Evolutionary conservation across 2,888 invertebrate species (phyloP), one percentile per base, ranked within the genome.

Genomic region (Drosophila gaucha): DNA sequence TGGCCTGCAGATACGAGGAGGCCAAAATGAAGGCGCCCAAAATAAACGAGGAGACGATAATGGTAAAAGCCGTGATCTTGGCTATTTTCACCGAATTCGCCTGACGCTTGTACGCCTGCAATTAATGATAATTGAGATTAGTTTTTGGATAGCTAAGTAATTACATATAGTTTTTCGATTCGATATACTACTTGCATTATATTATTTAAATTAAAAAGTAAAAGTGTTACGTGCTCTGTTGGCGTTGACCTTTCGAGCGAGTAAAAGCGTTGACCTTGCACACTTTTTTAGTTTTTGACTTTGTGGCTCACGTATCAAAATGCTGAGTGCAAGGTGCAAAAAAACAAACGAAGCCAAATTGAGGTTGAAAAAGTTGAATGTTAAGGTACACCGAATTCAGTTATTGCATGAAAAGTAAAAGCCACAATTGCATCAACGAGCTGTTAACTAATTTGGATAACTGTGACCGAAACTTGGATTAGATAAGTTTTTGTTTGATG

Each of bases 51-150:
- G 96, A 95, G 0, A 95, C 94, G 77, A 97, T 95, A 80, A 97
- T 94, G 68, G 97, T 97, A 76, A 95, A 93, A 43, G 96, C 97
- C 16, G 96, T 95, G 89, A 97, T 96, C 92, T 95, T 95, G 26
- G 97, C 96, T 70, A 97, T 96, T 92, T 97, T 97, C 67, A 97
- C 96, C 50, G 97, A 94, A 43, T 95, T 94, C 64, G 96, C 95
- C 78, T 93, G 93, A 86, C 94, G 93, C 90, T 95, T 94, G 92
- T 97, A 97, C 50, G 97, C 97, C 97, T 97, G 93, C 9, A 83
- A 55, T 20, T 35, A 28, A 16, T 9, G 28, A 43, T 10, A 31
- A 31, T 18, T 6, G 8, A n/a, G 31, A 47, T 66, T 58, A 58
- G 26, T 20, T 36, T 16, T 10, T 0, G 12, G 4, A 18, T 28